Base-by-base conservation (phyloP, 1,140 invertebrate genomes). In the Conus ventricosus region DNA sequence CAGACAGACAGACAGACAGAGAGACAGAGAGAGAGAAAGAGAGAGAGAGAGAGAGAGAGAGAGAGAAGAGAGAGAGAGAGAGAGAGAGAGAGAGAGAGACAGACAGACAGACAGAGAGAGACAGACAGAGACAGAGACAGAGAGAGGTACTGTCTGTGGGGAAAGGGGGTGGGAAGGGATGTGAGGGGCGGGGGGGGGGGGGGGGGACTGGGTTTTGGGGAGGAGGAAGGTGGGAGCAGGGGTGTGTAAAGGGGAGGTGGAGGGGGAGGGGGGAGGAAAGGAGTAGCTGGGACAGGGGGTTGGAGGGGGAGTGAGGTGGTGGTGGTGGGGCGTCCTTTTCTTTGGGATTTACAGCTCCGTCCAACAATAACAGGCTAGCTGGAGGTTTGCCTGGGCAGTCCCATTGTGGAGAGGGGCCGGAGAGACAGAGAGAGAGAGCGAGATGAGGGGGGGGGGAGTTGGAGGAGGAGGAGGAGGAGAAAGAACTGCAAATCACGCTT, bases 361-460 rank as follows among this genome's bases (percentile, higher is more conserved):
- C 83, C 83, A 60, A 84, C 83, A 84, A 84, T 84, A 39, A 60
- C 54, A 84, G 83, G 54, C 54, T 84, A 55, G 83, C 76, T n/a
- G 15, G 25, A 57, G n/a, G 8, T n/a, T 25, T 15, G 55, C 54
- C 63, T 84, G 63, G 83, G 63, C 83, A 84, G 57, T 63, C 57
- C 83, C 57, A 63, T 84, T 84, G 83, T 84, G 39, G 83, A 51
- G 27, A 20, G 15, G 63, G n/a, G 11, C n/a, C 27, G 76, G 76
- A 17, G 27, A 39, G 76, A 27, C 4, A 39, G 39, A 25, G 25
- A 51, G 8, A 80, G n/a, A 13, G 25, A 76, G 25, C 4, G 8
- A n/a, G 25, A 25, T n/a, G 13, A n/a, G 71, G 4, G 17, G 6
- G 8, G 1, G 13, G 6, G 20, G 20, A n/a, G 20, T 1, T 1